Evolutionary conservation across 1,140 invertebrate species (phyloP), one percentile per base, ranked within the genome.

Genomic region (Maniola jurtina): DNA sequence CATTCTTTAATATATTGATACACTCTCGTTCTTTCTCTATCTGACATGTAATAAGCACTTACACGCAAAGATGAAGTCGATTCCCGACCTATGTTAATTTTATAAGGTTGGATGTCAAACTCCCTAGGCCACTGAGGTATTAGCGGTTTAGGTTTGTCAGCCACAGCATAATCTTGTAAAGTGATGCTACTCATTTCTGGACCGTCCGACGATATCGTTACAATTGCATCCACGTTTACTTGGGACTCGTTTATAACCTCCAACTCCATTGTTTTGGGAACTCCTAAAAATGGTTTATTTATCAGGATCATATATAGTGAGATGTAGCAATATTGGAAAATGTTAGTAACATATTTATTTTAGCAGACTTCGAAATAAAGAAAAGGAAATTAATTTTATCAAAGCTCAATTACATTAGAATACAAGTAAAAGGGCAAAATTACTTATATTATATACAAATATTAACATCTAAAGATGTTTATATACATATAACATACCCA

Each of bases 191-290:
- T 81, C 42, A 90, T 75, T 71, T 90, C 88, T 15, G 86, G 84
- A 1, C 88, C 88, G 56, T 90, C 88, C 0, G 86, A 87, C 5
- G 86, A 84, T 71, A 90, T 88, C 48, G 81, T 85, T 9, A 89
- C 68, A 50, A 76, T 80, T 11, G 75, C 81, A 15, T 72, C 74
- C 0, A 90, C 78, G 6, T 83, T 55, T 6, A 89, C 84, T 57
- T 77, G 70, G 0, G 88, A 89, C 56, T 90, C 86, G 60, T 90
- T 90, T 48, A 89, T 83, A 14, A 89, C 84, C 0, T 88, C 83
- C 33, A 90, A 55, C 57, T 83, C 68, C 70, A 90, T 70, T 4
- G 80, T 86, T 76, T 85, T 88, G 8, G 88, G 81, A 10, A 90
- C 75, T 54, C 88, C 88, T 90, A 45, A 25, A 25, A 25, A 25